Evolutionary conservation across 2,113 vertebrate genomes (phyloP).

Genomic region (Castor canadensis): DNA sequence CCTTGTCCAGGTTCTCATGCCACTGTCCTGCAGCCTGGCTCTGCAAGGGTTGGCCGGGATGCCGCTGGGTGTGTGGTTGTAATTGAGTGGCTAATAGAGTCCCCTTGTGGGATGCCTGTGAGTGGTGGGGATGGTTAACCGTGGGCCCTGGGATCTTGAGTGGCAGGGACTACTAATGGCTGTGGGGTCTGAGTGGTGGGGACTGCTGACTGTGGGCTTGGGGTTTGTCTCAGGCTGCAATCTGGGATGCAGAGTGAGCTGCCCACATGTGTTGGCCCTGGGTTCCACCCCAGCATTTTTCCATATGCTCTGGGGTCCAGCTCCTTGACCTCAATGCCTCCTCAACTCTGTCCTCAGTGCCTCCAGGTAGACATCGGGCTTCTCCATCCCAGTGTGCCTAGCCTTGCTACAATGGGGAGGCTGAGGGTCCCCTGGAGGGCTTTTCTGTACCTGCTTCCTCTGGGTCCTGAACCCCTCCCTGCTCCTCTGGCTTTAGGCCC

Average conservation of each 20-base stretch:
- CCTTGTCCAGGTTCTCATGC: background rate
- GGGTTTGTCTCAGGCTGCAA: accelerated
- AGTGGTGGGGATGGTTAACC: background rate
- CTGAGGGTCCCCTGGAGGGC: background rate
- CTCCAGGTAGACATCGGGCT: no score
- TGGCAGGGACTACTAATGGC: no score
- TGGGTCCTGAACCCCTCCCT: accelerated
- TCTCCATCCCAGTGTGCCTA: no score
- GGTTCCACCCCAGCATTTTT: accelerated
- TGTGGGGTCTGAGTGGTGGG: accelerated
- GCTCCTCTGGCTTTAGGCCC: background rate
- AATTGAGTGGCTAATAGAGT: background rate
- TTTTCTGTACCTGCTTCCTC: background rate
- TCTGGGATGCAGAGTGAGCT: accelerated
- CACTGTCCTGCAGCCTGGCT: background rate
- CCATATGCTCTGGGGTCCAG: accelerated
- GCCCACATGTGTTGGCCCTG: background rate
- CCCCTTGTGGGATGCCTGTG: no score
- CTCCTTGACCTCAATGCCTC: accelerated
- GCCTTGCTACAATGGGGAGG: no score
- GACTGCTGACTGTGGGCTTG: background rate
- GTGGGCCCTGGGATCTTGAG: no score
- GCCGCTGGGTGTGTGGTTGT: background rate
- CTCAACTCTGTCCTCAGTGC: no score
- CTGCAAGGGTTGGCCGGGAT: background rate